Base-by-base conservation (phyloP, 1,140 invertebrate genomes). In the Atta cephalotes region DNA sequence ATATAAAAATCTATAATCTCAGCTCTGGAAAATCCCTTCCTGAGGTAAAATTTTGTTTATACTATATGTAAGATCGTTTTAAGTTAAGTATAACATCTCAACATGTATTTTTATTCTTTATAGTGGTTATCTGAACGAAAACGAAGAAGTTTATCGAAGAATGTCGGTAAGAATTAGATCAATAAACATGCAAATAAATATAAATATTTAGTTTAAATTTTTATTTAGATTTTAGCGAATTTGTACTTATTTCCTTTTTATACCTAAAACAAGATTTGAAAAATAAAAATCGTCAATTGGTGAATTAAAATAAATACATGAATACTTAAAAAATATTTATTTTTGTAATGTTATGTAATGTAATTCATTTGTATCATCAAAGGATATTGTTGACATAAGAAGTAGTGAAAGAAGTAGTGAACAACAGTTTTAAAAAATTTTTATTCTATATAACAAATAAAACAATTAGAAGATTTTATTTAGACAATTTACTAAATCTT, bases 1-100 rank as follows among this genome's bases (percentile, higher is more conserved):
- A 99, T 96, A 97, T 99, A 3, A 99, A 99, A 96, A 99, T 99
- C 80, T 99, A 99, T 94, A 99, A 99, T 96, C 96, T 99, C 31
- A 99, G 98, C 95, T 97, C 98, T 87, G 99, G 99, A 87, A 99
- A 99, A 96, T 98, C 98, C 51, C 95, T 99, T 86, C 99, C 99
- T 79, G 99, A 99, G 94, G 98, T 99, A 97, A 97, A 78, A 63
- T 9, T 12, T 62, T 5, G 0, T 56, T 12, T 68, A 0, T 6
- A 2, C 2, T 58, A 25, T 0, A 1, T 10, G 14, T 0, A n/a
- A 9, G 14, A 6, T 28, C 16, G 39, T 18, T 71, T 78, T 60
- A 65, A 51, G 21, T 86, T 88, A 86, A 12, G 18, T 4, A 18
- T 78, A 10, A 5, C n/a, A 45, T 21, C 12, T 28, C n/a, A 35